Evolutionary conservation across 1,140 invertebrate species (phyloP).

Genomic region (Tribolium madens): DNA sequence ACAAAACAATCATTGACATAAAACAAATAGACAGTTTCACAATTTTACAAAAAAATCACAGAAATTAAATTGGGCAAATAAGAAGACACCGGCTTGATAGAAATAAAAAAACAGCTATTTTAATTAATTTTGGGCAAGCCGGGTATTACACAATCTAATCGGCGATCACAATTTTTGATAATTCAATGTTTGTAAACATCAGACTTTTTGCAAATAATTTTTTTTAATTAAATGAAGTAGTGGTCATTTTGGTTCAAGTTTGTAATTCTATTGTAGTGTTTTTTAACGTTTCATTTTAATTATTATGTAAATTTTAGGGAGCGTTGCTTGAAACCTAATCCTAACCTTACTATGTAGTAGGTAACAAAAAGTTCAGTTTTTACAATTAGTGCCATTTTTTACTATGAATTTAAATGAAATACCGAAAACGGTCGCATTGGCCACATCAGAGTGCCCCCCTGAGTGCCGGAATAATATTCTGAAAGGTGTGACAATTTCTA

Average conservation of each 20-base stretch:
- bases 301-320: too few relatives aligned
- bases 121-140: too few relatives aligned
- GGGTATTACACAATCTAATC: neutral
- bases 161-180: neutral
- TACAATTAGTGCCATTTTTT: neutral
- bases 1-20: constrained; percentile 1
- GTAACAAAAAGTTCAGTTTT: neutral
- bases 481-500: constrained; percentile 33
- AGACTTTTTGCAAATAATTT: neutral
- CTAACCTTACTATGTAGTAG: too few relatives aligned
- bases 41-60: neutral
- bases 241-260: too few relatives aligned
- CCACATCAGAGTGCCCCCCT: constrained; percentile 15
- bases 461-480: constrained; percentile 40
- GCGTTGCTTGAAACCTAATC: too few relatives aligned
- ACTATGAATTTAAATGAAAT: constrained; percentile 49
- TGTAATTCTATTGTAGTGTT: too few relatives aligned
- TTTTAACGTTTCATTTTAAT: too few relatives aligned
- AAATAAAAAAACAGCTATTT: too few relatives aligned
- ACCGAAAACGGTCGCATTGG: constrained; percentile 16
- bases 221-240: neutral
- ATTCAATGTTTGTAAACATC: constrained; percentile 2
- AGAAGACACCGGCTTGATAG: neutral
- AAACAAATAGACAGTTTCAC: neutral
- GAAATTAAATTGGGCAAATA: neutral